A percentile compares a stretch with the other conserved stretches of the same genome.
These are phyloP conservation scores for Chrysemys picta DNA, from an alignment of 2,113 vertebrate species.

Conservation along the genomic window DNA sequence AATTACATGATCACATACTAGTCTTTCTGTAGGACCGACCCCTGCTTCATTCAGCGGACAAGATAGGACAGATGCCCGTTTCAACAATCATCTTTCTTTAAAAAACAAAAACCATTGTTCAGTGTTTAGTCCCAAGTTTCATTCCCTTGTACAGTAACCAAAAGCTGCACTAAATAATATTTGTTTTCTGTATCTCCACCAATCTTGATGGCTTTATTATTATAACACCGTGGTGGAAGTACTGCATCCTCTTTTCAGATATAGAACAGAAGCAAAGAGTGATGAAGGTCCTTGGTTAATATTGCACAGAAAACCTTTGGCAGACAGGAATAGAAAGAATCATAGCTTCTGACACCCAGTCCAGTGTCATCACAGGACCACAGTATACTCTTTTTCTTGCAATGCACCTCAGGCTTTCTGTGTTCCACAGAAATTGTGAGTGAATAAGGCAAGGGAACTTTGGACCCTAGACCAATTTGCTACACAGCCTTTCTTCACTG, in stretches of 20 bases:
- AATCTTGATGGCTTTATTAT: background rate
- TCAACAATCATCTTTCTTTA: background rate
- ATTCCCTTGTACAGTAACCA: background rate
- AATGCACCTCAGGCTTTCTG: background rate
- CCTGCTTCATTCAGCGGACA: background rate
- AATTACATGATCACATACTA: background rate
- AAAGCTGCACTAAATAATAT: background rate
- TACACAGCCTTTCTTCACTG: accelerated
- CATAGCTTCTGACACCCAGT: background rate
- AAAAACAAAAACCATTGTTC: background rate
- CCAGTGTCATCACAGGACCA: background rate
- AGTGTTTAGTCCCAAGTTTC: background rate
- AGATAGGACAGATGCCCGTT: too few species aligned
- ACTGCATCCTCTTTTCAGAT: background rate
- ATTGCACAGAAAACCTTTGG: background rate
- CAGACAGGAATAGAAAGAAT: background rate
- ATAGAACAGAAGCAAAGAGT: background rate
- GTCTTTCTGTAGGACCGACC: background rate
- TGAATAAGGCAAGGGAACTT: background rate
- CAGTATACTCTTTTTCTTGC: background rate
- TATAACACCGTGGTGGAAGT: background rate
- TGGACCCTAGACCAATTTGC: background rate
- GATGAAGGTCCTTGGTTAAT: background rate
- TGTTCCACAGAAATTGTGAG: accelerated
- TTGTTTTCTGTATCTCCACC: background rate